Evolutionary conservation across 2,113 vertebrate genomes (phyloP).

Genomic region (cat (Felis catus)): F.catus_Fca126_mat1.0 CM031424.1:80973501-80974000

Average conservation of each 20-base stretch:
- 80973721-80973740: constrained; percentile 35
- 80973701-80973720: neutral
- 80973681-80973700: neutral
- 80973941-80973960: neutral
- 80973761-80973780: constrained; percentile 65
- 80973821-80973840: constrained; percentile 13
- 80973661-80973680: neutral
- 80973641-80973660: neutral
- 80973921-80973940: neutral
- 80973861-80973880: neutral
- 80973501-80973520: neutral
- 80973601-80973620: neutral
- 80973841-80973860: constrained; percentile 1
- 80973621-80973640: neutral
- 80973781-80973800: neutral
- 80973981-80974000: neutral
- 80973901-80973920: neutral
- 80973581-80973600: neutral
- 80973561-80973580: constrained; percentile 32
- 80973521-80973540: constrained; percentile 38
- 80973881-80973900: neutral
- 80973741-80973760: constrained; percentile 33
- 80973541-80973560: neutral
- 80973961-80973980: neutral
- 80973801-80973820: constrained; percentile 41